Percentiles rank a stretch among this genome's conserved stretches.
phyloP scores from a whole-genome alignment of 2,888 invertebrate genomes.

The Gastracanthus pulcherrimus region DNA sequence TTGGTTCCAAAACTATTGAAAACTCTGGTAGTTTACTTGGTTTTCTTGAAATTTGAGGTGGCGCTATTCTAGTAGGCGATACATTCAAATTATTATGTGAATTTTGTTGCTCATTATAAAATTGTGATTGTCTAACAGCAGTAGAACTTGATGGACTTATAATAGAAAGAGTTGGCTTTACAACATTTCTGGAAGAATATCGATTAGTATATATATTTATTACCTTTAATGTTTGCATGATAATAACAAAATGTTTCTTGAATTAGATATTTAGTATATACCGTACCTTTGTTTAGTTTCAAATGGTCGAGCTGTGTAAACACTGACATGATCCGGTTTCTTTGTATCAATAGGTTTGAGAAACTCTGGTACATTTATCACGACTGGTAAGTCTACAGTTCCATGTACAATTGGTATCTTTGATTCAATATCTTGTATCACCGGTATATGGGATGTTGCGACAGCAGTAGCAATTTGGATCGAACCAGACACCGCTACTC shows the following conservation, averaged over 20 bases:
- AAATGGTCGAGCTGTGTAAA: conserved; percentile 73
- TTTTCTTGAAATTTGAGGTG: conserved; percentile 61
- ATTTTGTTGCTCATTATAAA: conserved; percentile 50
- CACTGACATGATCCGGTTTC: conserved; percentile 70
- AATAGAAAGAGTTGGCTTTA: conserved; percentile 28
- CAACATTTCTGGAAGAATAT: conserved; percentile 40
- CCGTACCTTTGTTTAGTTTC: conserved; percentile 71
- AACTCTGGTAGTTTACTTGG: conserved; percentile 65
- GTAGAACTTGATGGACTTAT: conserved; percentile 61
- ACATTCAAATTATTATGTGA: not conserved
- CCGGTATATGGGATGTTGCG: conserved; percentile 73
- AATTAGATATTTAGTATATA: conserved; percentile 58
- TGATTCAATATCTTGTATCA: conserved; percentile 73
- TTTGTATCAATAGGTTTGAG: conserved; percentile 67
- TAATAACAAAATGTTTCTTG: not conserved
- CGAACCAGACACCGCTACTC: conserved; percentile 73
- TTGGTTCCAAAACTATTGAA: conserved; percentile 70
- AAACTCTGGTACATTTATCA: conserved; percentile 72
- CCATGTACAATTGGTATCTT: conserved; percentile 76
- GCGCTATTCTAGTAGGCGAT: conserved; percentile 59
- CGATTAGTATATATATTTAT: not conserved
- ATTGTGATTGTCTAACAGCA: conserved; percentile 62
- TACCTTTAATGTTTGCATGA: not conserved
- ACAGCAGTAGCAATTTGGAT: conserved; percentile 75
- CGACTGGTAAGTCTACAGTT: conserved; percentile 74